phyloP scores from a whole-genome alignment of 2,888 invertebrate genomes.

The Zelleria hepariella region DNA sequence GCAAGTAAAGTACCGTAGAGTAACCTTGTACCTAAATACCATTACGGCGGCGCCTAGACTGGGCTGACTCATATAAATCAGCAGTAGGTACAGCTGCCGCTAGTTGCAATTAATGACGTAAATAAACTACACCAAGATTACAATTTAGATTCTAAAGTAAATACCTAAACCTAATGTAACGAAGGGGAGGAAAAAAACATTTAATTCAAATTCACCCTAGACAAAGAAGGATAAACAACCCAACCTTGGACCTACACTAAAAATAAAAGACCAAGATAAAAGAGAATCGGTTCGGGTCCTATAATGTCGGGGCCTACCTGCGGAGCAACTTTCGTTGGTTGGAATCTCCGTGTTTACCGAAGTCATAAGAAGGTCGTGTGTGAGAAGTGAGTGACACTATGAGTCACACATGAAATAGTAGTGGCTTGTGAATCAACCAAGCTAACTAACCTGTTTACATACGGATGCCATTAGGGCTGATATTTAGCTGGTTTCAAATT shows the following conservation, averaged over 20 bases:
- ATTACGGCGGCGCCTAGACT: slow-evolving; percentile 17
- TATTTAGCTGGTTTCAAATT: not conserved
- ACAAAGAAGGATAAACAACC: no score
- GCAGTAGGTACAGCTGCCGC: not conserved
- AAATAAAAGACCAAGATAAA: no score
- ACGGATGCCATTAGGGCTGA: not conserved
- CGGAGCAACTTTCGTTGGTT: not conserved
- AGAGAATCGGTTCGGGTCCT: not conserved
- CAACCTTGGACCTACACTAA: no score
- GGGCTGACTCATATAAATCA: slow-evolving; percentile 23
- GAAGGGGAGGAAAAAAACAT: no score
- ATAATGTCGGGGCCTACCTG: not conserved
- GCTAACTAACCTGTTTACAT: not conserved
- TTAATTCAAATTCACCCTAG: no score
- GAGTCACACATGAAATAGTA: not conserved
- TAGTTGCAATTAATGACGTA: slow-evolving; percentile 23
- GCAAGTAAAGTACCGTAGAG: slow-evolving; percentile 20
- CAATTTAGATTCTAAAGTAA: no score
- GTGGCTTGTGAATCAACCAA: not conserved
- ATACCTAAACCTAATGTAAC: no score
- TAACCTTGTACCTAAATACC: slow-evolving; percentile 28
- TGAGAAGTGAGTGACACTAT: not conserved
- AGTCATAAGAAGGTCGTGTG: not conserved
- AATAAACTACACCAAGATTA: not conserved
- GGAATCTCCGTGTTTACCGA: not conserved